A percentile compares a stretch with the other conserved stretches of the same genome.
phyloP scores from a whole-genome alignment of 2,888 invertebrate species.

The Troides helena region DNA sequence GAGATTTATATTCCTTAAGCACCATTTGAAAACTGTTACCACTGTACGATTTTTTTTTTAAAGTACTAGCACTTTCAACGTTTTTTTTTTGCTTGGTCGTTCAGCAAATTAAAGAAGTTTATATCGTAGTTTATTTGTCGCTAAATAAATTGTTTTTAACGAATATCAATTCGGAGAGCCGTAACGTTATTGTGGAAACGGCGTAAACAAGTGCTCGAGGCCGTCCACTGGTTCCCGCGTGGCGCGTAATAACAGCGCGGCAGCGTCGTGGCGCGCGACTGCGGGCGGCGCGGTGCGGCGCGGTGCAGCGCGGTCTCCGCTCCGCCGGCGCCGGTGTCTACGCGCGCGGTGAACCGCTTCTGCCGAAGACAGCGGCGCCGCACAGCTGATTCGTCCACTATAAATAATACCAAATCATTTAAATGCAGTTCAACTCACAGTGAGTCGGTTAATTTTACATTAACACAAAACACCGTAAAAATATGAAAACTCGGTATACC shows the following conservation, averaged over 20 bases:
- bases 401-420: conserved; percentile 71
- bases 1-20: too few relatives aligned
- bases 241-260: conserved; percentile 42
- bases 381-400: conserved; percentile 71
- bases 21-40: conserved; percentile 19
- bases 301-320: conserved; percentile 34
- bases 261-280: conserved; percentile 40
- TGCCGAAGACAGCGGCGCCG: conserved; percentile 32
- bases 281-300: conserved; percentile 22
- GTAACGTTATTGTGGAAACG: conserved; percentile 42
- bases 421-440: conserved; percentile 56
- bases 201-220: conserved; percentile 55
- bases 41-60: conserved; percentile 7
- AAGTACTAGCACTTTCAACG: background rate
- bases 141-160: conserved; percentile 31
- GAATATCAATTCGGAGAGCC: conserved; percentile 41
- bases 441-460: conserved; percentile 22
- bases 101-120: conserved; percentile 9
- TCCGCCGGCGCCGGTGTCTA: conserved; percentile 34
- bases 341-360: conserved; percentile 35
- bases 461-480: too few relatives aligned
- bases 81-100: too few relatives aligned
- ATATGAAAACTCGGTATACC: too few relatives aligned
- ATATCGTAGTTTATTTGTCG: background rate
- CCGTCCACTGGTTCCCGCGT: conserved; percentile 58